Evolutionary conservation across 2,797 vertebrate genomes (phyloP), one percentile per base, ranked within the genome.

Genomic region (Trichosurus vulpecula): DNA sequence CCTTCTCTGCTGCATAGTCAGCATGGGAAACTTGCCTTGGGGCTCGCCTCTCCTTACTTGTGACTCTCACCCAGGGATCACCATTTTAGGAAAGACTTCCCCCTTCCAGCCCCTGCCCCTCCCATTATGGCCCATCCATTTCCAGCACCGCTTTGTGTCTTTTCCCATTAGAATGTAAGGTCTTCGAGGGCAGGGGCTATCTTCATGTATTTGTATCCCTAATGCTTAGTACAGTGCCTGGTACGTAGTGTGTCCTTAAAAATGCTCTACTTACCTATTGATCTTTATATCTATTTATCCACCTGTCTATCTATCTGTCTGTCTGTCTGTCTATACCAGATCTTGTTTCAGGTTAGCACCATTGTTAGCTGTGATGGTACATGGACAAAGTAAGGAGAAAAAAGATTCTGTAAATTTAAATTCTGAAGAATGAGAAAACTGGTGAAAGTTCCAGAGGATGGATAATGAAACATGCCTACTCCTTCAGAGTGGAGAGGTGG

Each of bases 91-190:
- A 47, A 87, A 25, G 25, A 25, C 41, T 1, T 6, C 3, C 9
- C 9, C 41, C 6, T 47, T 0, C 19, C 6, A 1, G 0, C 22
- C 6, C 9, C 41, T 1, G 0, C 74, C 8, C 8, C 6, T 2
- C 19, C 6, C 3, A 0, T 6, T 12, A 41, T 22, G 74, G 1
- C 66, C 74, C 19, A 25, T 9, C 30, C 22, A 11, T 51, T 47
- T 25, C 19, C 9, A 81, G 66, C n/a, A 81, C 19, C 74, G 66
- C n/a, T 47, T 2, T 9, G 66, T 61, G 66, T 41, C 66, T 87
- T 47, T 87, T 11, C 41, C 41, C 41, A 51, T 51, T 47, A 51
- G 41, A 87, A 87, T 81, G 74, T 81, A 47, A 47, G 74, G 41
- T 47, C 41, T 27, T 47, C 87, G 41, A 87, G 22, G 22, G 41